Base-by-base conservation (phyloP, 2,797 vertebrate genomes). In the Tragopan temminckii region DNA sequence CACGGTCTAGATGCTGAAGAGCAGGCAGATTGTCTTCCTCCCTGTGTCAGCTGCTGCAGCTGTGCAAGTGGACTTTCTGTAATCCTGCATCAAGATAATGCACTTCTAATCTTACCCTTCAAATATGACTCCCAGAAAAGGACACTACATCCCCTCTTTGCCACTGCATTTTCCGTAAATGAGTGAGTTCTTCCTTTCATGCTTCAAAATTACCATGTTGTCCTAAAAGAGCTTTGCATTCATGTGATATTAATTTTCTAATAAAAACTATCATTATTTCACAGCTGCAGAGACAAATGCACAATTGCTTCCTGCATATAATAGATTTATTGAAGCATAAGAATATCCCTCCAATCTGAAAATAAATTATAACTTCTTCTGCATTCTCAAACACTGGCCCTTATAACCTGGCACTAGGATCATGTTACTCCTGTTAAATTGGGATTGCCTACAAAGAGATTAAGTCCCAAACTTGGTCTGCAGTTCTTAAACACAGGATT, bases 101-200 rank as follows among this genome's bases (percentile, higher is more conserved):
- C 45, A 79, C 62, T 94, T 84, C 84, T 93, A 95, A 94, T 93
- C 72, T 91, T 91, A 64, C 40, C 57, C 48, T 93, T 87, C 64
- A 88, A 85, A 87, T 89, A 63, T 45, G 71, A 21, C 85, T 90
- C 53, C 83, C 94, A 89, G 80, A 91, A 96, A 96, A 93, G 38
- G 67, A 76, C 20, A 9, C 57, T 31, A 15, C 33, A 66, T 62
- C 20, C n/a, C 12, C n/a, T 85, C 52, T 27, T 72, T 63, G 68
- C 83, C 48, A 58, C 15, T 36, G 70, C 53, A 50, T 95, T 93
- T 95, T 93, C 74, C 58, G 35, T 43, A 76, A 93, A 31, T n/a
- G 91, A 58, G 7, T 1, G 4, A 1, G 5, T 75, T 92, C 80
- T 94, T 92, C 48, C 63, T 83, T 94, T 89, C 5, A 7, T 66